phyloP scores from a whole-genome alignment of 2,797 vertebrate genomes.

The Allobates femoralis region DNA sequence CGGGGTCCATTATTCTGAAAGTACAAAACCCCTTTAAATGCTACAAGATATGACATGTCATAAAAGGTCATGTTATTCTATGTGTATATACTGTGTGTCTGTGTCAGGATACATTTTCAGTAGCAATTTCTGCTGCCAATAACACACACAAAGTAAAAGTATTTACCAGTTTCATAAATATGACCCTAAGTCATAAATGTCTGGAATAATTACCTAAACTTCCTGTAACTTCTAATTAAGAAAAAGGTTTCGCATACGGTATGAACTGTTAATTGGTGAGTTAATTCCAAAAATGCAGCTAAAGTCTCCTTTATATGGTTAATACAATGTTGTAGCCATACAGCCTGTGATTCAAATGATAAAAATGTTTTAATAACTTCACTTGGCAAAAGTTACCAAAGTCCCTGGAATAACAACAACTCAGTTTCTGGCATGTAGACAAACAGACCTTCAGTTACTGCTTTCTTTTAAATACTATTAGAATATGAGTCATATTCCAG shows the following conservation, averaged over 20 bases:
- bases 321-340: slow-evolving; percentile 19
- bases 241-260: background rate
- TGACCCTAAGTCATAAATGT: slow-evolving; percentile 5
- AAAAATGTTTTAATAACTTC: slow-evolving; percentile 54
- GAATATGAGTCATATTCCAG: slow-evolving; percentile 44
- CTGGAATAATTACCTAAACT: background rate
- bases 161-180: background rate
- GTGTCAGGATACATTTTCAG: background rate
- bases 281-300: background rate
- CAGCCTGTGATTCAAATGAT: slow-evolving; percentile 31
- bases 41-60: no score
- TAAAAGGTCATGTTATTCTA: no score
- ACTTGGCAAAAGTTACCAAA: slow-evolving; percentile 29
- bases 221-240: background rate
- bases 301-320: slow-evolving; percentile 27
- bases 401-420: slow-evolving; percentile 44
- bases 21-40: no score
- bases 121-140: background rate
- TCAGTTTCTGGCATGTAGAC: slow-evolving; percentile 40
- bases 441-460: slow-evolving; percentile 22
- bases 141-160: background rate
- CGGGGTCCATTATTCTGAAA: no score
- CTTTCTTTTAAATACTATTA: slow-evolving; percentile 46
- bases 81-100: no score
- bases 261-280: background rate